Percentiles rank a stretch among this genome's conserved stretches.
Evolutionary conservation across 2,888 invertebrate species (phyloP).

Genomic region (Mesodorylaimus sp.): DNA sequence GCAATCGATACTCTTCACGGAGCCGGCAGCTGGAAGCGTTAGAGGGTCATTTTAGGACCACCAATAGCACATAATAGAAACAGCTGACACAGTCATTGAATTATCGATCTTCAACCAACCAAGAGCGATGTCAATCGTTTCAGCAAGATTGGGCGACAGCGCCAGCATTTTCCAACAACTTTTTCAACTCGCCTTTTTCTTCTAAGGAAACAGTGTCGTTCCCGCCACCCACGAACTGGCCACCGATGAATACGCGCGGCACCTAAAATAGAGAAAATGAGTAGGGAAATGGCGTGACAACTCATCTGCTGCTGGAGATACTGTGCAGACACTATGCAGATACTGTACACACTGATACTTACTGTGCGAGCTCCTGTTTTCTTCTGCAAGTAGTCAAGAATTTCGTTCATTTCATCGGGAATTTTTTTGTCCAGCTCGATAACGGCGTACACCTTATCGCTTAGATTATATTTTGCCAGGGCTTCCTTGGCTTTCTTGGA

Average conservation of each 20-base stretch:
- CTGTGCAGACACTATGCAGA: no score
- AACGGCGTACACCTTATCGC: slow-evolving; percentile 41
- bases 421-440: slow-evolving; percentile 65
- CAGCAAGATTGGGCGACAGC: no score
- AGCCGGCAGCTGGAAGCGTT: no score
- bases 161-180: slow-evolving; percentile 19
- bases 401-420: slow-evolving; percentile 52
- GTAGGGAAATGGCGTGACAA: neutral
- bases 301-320: neutral
- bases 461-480: slow-evolving; percentile 20
- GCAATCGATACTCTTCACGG: no score
- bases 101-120: no score
- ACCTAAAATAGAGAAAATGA: slow-evolving; percentile 53
- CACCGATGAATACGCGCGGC: slow-evolving; percentile 79
- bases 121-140: no score
- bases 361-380: slow-evolving; percentile 68
- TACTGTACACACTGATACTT: no score
- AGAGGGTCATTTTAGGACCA: no score
- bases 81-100: no score
- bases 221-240: slow-evolving; percentile 75
- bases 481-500: slow-evolving; percentile 74
- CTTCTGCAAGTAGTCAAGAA: slow-evolving; percentile 56
- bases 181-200: slow-evolving; percentile 20
- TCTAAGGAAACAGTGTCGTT: slow-evolving; percentile 50
- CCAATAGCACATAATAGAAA: no score